These are phyloP conservation scores for Diprion similis DNA, from an alignment of 1,140 invertebrate species.

Conservation along the genomic window DNA sequence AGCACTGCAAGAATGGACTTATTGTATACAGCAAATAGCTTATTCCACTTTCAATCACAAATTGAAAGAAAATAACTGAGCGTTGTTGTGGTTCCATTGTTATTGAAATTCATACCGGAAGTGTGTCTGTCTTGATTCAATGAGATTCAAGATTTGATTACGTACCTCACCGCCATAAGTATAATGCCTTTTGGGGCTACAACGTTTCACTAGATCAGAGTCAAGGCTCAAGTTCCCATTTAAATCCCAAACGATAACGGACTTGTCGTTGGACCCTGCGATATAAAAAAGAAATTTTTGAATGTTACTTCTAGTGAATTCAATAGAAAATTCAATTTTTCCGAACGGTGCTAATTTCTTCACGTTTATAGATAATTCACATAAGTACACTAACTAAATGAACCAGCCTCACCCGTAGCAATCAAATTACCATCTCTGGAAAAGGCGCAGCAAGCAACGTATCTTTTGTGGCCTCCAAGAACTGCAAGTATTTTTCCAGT, in stretches of 20 bases:
- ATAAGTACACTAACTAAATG: neutral
- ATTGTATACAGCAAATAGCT: neutral
- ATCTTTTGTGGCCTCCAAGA: conserved; percentile 71
- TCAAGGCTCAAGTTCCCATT: conserved; percentile 59
- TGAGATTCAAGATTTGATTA: conserved; percentile 2
- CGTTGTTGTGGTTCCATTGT: conserved; percentile 16
- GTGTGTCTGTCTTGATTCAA: conserved; percentile 16
- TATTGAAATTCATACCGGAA: conserved; percentile 14
- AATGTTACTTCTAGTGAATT: conserved; percentile 13
- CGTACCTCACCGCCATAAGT: neutral
- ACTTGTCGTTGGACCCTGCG: conserved; percentile 76
- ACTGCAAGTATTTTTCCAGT: conserved; percentile 55
- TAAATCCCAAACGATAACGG: conserved; percentile 72
- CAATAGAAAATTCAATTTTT: conserved; percentile 11
- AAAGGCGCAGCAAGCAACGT: conserved; percentile 77
- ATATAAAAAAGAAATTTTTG: conserved; percentile 30
- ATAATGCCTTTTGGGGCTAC: conserved; percentile 29
- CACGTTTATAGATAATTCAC: neutral
- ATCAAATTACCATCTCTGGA: conserved; percentile 69
- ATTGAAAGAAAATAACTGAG: conserved; percentile 19
- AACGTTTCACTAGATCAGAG: conserved; percentile 54
- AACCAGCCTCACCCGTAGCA: conserved; percentile 64
- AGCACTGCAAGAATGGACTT: too few species aligned
- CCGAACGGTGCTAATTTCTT: neutral
- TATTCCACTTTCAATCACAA: neutral